Percentiles rank a stretch among this genome's conserved stretches.
Conservation (phyloP, 1,140 invertebrate species). For the Rhyzopertha dominica region DNA sequence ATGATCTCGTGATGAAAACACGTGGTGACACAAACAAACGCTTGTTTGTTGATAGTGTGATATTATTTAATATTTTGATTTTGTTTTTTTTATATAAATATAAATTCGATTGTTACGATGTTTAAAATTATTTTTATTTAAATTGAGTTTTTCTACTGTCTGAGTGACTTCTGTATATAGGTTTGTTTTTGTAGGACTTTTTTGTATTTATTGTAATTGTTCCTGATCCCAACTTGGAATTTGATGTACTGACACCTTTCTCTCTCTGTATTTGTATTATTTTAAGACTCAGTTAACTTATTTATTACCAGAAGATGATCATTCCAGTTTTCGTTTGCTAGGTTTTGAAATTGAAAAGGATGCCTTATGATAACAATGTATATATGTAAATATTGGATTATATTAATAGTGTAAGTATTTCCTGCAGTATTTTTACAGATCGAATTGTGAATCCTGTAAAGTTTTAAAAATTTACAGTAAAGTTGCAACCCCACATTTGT, state of each 20-base stretch:
- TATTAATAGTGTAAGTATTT: too few species aligned
- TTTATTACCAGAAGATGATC: too few species aligned
- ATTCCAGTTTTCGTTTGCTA: too few species aligned
- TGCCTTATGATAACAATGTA: too few species aligned
- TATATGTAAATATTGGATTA: too few species aligned
- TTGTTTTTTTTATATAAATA: constrained; percentile 37
- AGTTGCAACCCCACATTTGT: too few species aligned
- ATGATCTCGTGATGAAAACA: constrained; percentile 41
- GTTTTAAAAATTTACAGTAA: too few species aligned
- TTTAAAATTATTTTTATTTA: constrained; percentile 41
- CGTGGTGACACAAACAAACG: constrained; percentile 35
- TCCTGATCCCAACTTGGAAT: too few species aligned
- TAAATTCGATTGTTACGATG: constrained; percentile 35
- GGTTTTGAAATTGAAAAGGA: too few species aligned
- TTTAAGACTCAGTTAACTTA: constrained; percentile 9
- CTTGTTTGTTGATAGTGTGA: constrained; percentile 40
- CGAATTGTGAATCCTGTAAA: too few species aligned
- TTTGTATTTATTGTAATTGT: constrained; percentile 44
- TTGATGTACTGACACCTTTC: too few species aligned
- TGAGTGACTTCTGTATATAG: constrained; percentile 35
- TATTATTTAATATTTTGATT: constrained; percentile 44
- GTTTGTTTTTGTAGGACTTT: constrained; percentile 24
- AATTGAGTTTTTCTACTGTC: constrained; percentile 30
- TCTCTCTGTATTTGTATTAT: constrained; percentile 11
- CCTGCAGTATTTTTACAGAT: too few species aligned